Base-by-base conservation (phyloP, 2,888 invertebrate genomes). In the Noctua fimbriata region DNA sequence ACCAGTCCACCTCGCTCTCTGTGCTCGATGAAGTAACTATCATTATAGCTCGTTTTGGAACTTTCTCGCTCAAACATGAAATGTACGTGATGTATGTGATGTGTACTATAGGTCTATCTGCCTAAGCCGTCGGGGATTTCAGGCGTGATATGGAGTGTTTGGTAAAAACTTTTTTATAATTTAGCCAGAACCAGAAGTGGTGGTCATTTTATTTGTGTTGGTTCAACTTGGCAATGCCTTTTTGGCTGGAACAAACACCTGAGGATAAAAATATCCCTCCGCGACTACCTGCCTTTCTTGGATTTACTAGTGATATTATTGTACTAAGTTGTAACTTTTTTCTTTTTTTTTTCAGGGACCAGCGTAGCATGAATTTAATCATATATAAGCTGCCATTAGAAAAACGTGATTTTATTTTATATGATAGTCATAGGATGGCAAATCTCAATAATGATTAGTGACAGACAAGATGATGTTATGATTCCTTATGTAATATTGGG, bases 1-100 rank as follows among this genome's bases (percentile, higher is more conserved):
- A 94, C 82, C 94, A 95, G 71, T 86, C 92, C 69, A 86, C 92
- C 77, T 85, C 90, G 24, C 81, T 87, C 41, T 63, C 88, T 21
- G 67, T 90, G 12, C 67, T 90, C 14, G 91, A 92, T 24, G 92
- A 93, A 87, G 93, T 92, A 73, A 44, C 65, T 60, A 44, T 16
- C 3, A 28, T 32, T 28, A 32, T 32, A 24, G 3, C 14, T n/a
- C 36, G 5, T 28, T 49, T 36, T 21, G 9, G 16, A 60, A 28
- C 18, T 60, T 32, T 28, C 16, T 28, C 60, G n/a, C 28, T 58
- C 58, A n/a, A n/a, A 14, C 58, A 58, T 24, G 55, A 12, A 24
- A 55, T 55, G 55, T 55, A n/a, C n/a, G n/a, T n/a, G n/a, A n/a
- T n/a, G n/a, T n/a, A n/a, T n/a, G n/a, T n/a, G n/a, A n/a, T n/a